Evolutionary conservation across 2,797 vertebrate species (phyloP).

Genomic region (Acanthornis magna): DNA sequence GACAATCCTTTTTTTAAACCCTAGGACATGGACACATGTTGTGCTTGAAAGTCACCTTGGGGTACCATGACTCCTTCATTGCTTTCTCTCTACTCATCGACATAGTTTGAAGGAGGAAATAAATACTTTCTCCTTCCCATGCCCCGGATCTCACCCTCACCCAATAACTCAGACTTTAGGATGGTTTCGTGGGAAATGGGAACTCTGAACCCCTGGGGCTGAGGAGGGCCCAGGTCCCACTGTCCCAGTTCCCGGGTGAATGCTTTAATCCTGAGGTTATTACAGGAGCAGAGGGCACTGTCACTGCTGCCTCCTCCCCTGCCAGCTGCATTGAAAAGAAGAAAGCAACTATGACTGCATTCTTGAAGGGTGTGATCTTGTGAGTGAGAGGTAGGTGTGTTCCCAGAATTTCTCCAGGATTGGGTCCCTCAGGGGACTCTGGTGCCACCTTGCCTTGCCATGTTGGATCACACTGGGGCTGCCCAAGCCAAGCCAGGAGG

Average conservation of each 20-base stretch:
- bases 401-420: conserved; percentile 27
- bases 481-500: neutral
- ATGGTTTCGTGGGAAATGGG: conserved; percentile 39
- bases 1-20: neutral
- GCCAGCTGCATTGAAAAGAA: conserved; percentile 35
- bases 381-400: conserved; percentile 7
- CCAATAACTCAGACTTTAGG: neutral
- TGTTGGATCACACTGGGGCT: neutral
- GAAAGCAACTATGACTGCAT: conserved; percentile 35
- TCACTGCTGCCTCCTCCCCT: neutral
- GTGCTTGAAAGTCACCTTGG: neutral
- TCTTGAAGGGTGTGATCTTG: conserved; percentile 51
- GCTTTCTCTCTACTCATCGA: neutral
- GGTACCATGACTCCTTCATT: neutral
- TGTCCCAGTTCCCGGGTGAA: neutral
- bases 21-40: neutral
- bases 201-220: conserved; percentile 47
- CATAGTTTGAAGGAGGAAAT: conserved; percentile 4
- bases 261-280: conserved; percentile 39
- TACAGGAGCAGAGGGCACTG: conserved; percentile 23
- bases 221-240: conserved; percentile 48
- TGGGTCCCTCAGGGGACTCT: neutral
- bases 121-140: neutral
- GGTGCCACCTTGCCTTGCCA: neutral
- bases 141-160: neutral